phyloP scores from a whole-genome alignment of 2,888 invertebrate genomes.

The Pharmacophagus antenor region DNA sequence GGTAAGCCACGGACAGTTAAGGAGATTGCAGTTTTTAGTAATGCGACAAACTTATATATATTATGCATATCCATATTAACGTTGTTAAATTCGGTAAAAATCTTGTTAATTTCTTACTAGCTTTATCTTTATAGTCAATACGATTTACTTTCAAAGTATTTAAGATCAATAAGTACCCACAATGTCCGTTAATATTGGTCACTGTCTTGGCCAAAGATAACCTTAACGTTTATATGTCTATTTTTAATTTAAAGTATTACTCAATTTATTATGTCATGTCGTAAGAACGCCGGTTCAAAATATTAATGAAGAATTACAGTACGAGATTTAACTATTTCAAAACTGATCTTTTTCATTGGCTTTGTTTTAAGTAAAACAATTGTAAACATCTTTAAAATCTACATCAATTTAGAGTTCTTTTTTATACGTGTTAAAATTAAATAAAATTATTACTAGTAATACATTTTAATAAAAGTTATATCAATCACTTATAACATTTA shows the following conservation, averaged over 20 bases:
- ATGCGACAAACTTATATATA: too few relatives aligned
- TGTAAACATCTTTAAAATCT: not conserved
- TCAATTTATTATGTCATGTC: not conserved
- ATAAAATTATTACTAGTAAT: not conserved
- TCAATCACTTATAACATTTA: not conserved
- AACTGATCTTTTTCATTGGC: too few relatives aligned
- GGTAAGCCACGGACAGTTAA: conserved; percentile 43
- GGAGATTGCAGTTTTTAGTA: not conserved
- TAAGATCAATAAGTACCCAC: not conserved
- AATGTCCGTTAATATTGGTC: not conserved
- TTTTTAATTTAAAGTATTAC: too few relatives aligned
- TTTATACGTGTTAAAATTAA: not conserved
- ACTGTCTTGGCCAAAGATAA: not conserved
- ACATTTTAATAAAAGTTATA: not conserved
- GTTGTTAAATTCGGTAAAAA: too few relatives aligned
- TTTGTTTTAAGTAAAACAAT: too few relatives aligned
- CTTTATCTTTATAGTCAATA: too few relatives aligned
- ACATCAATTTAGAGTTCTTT: not conserved
- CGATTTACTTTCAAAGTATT: too few relatives aligned
- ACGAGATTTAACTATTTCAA: too few relatives aligned
- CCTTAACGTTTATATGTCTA: too few relatives aligned
- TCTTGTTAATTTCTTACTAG: too few relatives aligned
- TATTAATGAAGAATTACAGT: not conserved
- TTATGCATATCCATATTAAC: too few relatives aligned
- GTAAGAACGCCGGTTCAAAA: not conserved